Evolutionary conservation across 2,797 vertebrate genomes (phyloP).

Genomic region (Phrynocephalus guinanensis): DNA sequence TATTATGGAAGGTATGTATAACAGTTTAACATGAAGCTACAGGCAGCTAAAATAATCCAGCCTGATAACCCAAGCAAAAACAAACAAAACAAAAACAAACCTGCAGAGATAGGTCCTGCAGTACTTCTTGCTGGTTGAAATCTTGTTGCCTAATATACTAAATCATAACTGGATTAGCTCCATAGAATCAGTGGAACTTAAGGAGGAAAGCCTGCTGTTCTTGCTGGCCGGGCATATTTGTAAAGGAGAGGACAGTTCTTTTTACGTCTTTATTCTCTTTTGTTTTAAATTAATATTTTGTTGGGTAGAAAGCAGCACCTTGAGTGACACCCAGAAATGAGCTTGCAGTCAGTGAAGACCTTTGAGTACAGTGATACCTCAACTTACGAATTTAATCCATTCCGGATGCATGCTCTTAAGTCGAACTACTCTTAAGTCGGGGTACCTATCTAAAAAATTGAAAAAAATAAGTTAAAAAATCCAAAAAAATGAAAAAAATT

Average conservation of each 20-base stretch:
- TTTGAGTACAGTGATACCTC: too few species aligned
- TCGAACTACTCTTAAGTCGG: too few species aligned
- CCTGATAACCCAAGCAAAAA: neutral
- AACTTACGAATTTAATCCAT: too few species aligned
- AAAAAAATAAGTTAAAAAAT: too few species aligned
- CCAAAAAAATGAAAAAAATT: too few species aligned
- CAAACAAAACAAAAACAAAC: neutral
- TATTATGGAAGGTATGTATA: slow-evolving; percentile 93
- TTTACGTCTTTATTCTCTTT: neutral
- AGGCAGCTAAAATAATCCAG: neutral
- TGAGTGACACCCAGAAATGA: neutral
- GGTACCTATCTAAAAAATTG: too few species aligned
- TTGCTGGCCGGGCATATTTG: neutral
- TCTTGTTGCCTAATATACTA: too few species aligned
- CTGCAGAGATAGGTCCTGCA: too few species aligned
- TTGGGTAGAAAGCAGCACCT: neutral
- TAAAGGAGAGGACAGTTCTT: neutral
- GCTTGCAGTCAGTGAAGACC: neutral
- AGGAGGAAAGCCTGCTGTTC: neutral
- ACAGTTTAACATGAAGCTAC: neutral
- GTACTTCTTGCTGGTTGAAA: neutral
- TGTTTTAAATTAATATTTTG: neutral
- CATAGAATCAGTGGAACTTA: too few species aligned
- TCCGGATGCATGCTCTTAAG: too few species aligned
- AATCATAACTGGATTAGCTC: too few species aligned